Evolutionary conservation across 2,888 invertebrate genomes (phyloP), one percentile per base, ranked within the genome.

Genomic region (Perdita meconis): DNA sequence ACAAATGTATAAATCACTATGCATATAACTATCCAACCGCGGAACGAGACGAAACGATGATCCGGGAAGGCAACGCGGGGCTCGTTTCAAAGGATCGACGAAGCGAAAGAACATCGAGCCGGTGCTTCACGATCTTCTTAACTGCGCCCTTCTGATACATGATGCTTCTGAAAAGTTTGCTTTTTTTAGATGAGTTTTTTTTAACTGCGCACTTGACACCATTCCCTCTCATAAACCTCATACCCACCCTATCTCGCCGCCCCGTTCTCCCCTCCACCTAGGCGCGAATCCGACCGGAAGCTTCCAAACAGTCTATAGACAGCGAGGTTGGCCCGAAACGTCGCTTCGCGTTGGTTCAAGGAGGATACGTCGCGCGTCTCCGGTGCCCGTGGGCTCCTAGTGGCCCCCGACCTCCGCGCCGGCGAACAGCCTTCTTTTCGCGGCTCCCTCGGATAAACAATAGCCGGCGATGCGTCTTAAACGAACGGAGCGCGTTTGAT

Each of bases 121-220:
- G 56, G 69, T 47, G 69, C 77, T 75, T 64, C 16, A 68, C 76
- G 60, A 55, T 70, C 59, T 77, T 69, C 78, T 78, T 70, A 78
- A 78, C 77, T 77, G 60, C 60, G 24, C 67, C 50, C 72, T 63
- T 60, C 78, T 78, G 63, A 79, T 79, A 72, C 72, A 64, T 42
- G 66, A 61, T 71, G 78, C 78, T 79, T 78, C 71, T 72, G 63
- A 78, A 61, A 79, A 79, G 78, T 78, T 79, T 79, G 78, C 78
- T 79, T 79, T 78, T 79, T 79, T 67, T 72, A 71, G 78, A 79
- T 59, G 64, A 78, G 78, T 60, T 72, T 67, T 76, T 72, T 78
- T 78, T 71, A 72, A 79, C 78, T 67, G 76, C 64, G 78, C 78
- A 80, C 78, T 74, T 75, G 78, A 80, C 70, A 76, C 72, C 70